phyloP scores from a whole-genome alignment of 1,140 invertebrate genomes.

The Cotesia typhae region DNA sequence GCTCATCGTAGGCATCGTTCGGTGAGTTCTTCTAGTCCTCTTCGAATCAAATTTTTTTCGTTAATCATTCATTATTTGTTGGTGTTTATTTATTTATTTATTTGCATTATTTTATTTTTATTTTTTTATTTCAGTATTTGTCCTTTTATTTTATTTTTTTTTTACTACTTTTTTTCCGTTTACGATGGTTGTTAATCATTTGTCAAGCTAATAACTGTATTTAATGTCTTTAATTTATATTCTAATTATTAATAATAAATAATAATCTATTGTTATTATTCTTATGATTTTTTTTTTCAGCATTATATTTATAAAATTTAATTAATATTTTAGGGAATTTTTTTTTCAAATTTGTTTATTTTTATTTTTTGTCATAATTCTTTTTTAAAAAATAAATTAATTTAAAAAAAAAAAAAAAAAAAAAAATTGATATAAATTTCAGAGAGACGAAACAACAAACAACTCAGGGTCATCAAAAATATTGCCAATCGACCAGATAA shows the following conservation, averaged over 20 bases:
- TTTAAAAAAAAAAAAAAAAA: constrained; percentile 34
- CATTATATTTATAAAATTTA: too few species aligned
- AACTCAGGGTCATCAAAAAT: constrained; percentile 61
- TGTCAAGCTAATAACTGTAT: neutral
- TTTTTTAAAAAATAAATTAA: neutral
- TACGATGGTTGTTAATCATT: neutral
- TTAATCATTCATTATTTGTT: constrained; percentile 15
- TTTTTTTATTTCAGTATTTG: constrained; percentile 23
- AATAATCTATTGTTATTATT: too few species aligned
- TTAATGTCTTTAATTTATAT: constrained; percentile 24
- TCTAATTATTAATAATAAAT: too few species aligned
- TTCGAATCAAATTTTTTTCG: constrained; percentile 21
- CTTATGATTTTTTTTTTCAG: too few species aligned
- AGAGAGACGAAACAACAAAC: constrained; percentile 66
- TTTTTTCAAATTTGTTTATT: too few species aligned
- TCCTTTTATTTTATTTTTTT: constrained; percentile 29
- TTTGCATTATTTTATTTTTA: constrained; percentile 19
- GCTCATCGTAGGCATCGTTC: constrained; percentile 77
- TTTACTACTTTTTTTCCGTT: constrained; percentile 22
- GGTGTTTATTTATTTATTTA: neutral
- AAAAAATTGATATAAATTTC: constrained; percentile 46
- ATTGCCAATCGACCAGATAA: constrained; percentile 62
- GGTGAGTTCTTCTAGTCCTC: constrained; percentile 68
- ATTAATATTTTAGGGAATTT: too few species aligned
- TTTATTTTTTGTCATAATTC: too few species aligned